phyloP scores from a whole-genome alignment of 2,113 vertebrate genomes.

The Barbus barbus region DNA sequence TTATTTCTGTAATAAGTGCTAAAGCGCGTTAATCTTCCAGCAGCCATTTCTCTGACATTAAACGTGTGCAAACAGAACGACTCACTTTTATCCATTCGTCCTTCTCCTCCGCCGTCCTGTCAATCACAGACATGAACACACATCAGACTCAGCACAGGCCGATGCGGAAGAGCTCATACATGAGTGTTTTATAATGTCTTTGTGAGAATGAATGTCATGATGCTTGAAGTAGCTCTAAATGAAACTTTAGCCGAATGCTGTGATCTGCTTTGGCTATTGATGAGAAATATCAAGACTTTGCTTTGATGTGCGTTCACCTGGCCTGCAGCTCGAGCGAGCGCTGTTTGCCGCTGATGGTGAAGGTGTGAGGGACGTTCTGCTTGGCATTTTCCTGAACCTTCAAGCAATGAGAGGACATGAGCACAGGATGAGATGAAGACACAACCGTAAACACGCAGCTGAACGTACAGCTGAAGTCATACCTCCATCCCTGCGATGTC shows the following conservation, averaged over 20 bases:
- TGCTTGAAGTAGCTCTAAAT: too few species aligned
- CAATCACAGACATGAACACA: slow-evolving; percentile 58
- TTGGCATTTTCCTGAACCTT: slow-evolving; percentile 91
- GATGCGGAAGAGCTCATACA: too few species aligned
- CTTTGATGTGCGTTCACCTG: slow-evolving; percentile 71
- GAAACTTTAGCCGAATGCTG: too few species aligned
- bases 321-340: slow-evolving; percentile 91
- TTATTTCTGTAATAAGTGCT: too few species aligned
- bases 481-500: slow-evolving; percentile 96
- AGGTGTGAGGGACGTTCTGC: slow-evolving; percentile 83
- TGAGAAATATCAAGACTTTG: too few species aligned
- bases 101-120: slow-evolving; percentile 93
- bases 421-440: neutral
- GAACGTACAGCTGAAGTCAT: neutral
- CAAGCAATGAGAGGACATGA: neutral
- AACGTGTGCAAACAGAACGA: neutral
- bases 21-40: too few species aligned
- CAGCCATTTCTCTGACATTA: too few species aligned
- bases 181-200: too few species aligned
- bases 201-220: too few species aligned
- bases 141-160: neutral
- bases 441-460: neutral
- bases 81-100: slow-evolving; percentile 93
- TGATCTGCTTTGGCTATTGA: too few species aligned
- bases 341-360: slow-evolving; percentile 87